These are phyloP conservation scores for Hyaena hyaena DNA, from an alignment of 2,113 vertebrate genomes.

Conservation along the genomic window DNA sequence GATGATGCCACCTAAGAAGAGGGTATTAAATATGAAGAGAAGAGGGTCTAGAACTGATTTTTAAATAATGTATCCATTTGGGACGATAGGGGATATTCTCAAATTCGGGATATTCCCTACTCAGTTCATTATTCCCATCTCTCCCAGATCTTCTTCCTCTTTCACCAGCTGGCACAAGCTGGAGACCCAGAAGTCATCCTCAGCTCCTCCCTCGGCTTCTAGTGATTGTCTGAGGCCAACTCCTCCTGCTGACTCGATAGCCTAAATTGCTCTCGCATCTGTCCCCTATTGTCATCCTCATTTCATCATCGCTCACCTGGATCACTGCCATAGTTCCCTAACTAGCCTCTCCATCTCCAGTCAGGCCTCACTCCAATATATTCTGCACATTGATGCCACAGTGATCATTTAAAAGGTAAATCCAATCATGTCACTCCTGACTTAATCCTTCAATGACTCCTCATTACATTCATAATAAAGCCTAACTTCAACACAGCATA, in stretches of 20 bases:
- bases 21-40: background rate
- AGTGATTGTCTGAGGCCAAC: background rate
- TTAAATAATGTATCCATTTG: background rate
- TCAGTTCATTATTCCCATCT: background rate
- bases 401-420: constrained; percentile 76
- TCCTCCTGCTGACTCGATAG: constrained; percentile 68
- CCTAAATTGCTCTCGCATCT: constrained; percentile 75
- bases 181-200: constrained; percentile 9
- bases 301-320: constrained; percentile 76
- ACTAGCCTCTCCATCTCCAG: constrained; percentile 65
- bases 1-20: background rate
- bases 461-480: constrained; percentile 54
- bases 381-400: constrained; percentile 58
- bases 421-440: constrained; percentile 75
- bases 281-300: constrained; percentile 69
- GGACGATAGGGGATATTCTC: background rate
- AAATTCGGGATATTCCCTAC: background rate
- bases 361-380: constrained; percentile 56
- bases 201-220: background rate
- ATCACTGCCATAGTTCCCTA: constrained; percentile 59
- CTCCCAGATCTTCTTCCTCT: background rate
- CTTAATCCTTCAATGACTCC: constrained; percentile 71
- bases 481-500: constrained; percentile 18
- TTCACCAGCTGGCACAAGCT: background rate
- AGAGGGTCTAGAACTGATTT: background rate